Evolutionary conservation across 1,140 invertebrate species (phyloP).

Genomic region (Littorina saxatilis): DNA sequence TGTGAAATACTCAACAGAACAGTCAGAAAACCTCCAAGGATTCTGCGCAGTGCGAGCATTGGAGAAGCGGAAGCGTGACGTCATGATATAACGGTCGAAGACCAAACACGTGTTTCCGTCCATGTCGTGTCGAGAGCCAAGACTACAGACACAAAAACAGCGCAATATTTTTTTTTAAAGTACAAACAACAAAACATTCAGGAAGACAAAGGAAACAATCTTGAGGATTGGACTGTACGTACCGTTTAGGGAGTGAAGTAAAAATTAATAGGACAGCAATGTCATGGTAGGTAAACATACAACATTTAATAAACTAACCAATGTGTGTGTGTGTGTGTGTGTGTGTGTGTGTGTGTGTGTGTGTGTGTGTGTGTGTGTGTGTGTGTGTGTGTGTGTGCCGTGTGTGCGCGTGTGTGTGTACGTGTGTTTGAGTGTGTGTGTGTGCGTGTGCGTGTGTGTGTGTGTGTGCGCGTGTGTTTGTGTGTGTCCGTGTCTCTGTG

Average conservation of each 20-base stretch:
- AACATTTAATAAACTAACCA: too few species aligned
- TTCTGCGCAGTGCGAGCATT: slow-evolving; percentile 48
- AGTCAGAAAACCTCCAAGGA: slow-evolving; percentile 55
- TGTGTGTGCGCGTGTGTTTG: not conserved
- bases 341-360: not conserved
- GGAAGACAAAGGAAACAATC: too few species aligned
- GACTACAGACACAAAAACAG: slow-evolving; percentile 36
- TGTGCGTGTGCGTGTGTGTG: too few species aligned
- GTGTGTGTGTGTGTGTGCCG: not conserved
- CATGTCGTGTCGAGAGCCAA: slow-evolving; percentile 60
- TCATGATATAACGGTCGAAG: slow-evolving; percentile 59
- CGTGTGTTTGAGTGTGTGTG: too few species aligned
- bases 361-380: not conserved
- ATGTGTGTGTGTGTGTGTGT: slow-evolving; percentile 7
- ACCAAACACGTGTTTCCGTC: slow-evolving; percentile 58
- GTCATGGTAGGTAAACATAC: too few species aligned
- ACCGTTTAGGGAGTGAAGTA: too few species aligned
- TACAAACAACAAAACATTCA: too few species aligned
- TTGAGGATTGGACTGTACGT: too few species aligned
- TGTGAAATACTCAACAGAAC: slow-evolving; percentile 50
- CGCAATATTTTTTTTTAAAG: too few species aligned
- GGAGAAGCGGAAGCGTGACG: slow-evolving; percentile 54
- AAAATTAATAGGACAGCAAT: too few species aligned
- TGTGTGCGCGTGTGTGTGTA: too few species aligned
- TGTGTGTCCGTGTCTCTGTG: not conserved